Conservation (phyloP, 1,140 invertebrate genomes). For the Anadara kagoshimensis region DNA sequence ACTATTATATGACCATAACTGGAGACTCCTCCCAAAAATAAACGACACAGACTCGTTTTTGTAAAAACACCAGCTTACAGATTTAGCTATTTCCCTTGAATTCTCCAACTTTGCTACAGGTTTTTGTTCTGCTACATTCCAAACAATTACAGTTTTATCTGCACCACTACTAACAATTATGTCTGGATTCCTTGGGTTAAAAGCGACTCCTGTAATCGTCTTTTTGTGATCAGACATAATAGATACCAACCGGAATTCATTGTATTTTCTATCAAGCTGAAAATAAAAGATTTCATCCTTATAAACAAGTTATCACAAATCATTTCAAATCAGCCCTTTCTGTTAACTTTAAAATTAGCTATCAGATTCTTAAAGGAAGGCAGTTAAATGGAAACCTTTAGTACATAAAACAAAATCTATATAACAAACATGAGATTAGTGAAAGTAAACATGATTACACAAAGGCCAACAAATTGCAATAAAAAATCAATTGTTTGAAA, state of each 20-base stretch:
- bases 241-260: constrained; percentile 72
- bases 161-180: constrained; percentile 68
- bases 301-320: background rate
- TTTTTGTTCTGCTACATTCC: constrained; percentile 68
- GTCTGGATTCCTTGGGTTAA: constrained; percentile 69
- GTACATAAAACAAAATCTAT: no score
- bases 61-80: constrained; percentile 65
- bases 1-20: constrained; percentile 59
- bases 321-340: background rate
- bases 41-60: constrained; percentile 63
- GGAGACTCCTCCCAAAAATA: constrained; percentile 61
- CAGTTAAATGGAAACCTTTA: no score
- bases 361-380: no score
- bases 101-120: constrained; percentile 59
- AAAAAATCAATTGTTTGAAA: no score
- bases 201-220: constrained; percentile 73
- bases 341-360: no score
- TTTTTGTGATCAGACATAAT: constrained; percentile 76
- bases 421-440: no score
- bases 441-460: no score
- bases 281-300: background rate
- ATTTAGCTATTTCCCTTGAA: constrained; percentile 51
- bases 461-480: no score
- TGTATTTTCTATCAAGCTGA: constrained; percentile 65
- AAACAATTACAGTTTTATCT: constrained; percentile 70